phyloP scores from a whole-genome alignment of 2,113 vertebrate species.

The Trematocara stigmaticum region DNA sequence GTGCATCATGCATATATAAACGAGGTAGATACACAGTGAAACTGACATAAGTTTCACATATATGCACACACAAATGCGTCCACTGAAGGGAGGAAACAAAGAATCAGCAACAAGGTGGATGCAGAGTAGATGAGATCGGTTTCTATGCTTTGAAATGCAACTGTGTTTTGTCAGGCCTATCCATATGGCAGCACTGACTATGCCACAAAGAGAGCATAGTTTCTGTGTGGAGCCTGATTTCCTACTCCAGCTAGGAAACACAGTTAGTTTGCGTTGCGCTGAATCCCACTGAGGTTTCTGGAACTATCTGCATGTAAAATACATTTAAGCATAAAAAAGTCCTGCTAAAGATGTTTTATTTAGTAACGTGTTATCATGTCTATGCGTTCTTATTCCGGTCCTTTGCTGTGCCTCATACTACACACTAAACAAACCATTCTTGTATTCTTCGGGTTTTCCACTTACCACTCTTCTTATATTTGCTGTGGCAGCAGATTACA shows the following conservation, averaged over 20 bases:
- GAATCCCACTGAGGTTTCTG: background rate
- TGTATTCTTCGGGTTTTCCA: background rate
- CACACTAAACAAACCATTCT: background rate
- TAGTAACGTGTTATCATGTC: background rate
- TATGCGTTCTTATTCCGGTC: background rate
- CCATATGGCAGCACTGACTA: background rate
- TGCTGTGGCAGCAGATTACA: background rate
- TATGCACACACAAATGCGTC: background rate
- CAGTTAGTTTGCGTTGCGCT: background rate
- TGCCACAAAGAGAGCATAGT: conserved; percentile 8
- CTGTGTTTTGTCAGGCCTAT: background rate
- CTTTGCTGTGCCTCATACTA: background rate
- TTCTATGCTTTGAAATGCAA: background rate
- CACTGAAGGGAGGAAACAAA: background rate
- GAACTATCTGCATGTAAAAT: background rate
- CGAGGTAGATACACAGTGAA: background rate
- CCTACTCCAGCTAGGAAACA: background rate
- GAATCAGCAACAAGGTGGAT: background rate
- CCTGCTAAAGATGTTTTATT: background rate
- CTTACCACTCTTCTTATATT: background rate
- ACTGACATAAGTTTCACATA: background rate
- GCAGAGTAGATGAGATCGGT: background rate
- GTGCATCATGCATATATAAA: conserved; percentile 27
- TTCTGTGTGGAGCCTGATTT: background rate
- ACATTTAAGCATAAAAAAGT: background rate